A percentile compares a stretch with the other conserved stretches of the same genome.
phyloP scores from a whole-genome alignment of 2,113 vertebrate genomes.

The Cephalopterus ornatus region DNA sequence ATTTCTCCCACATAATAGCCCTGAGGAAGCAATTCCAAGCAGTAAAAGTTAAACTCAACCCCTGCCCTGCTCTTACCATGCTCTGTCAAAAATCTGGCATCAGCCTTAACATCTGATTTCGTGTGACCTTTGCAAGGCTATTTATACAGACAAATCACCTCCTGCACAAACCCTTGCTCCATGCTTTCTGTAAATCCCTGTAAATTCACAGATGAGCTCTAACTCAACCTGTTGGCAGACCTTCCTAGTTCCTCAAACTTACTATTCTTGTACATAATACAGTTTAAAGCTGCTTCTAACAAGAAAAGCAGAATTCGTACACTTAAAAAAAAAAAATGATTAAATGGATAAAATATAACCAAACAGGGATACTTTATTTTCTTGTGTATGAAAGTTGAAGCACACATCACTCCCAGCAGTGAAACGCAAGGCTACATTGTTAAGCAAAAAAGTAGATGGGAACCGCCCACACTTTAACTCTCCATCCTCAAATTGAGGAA shows the following conservation, averaged over 20 bases:
- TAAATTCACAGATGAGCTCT: not conserved
- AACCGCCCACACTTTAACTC: not conserved
- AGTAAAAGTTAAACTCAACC: not conserved
- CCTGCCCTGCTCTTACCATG: not conserved
- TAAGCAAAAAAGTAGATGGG: not conserved
- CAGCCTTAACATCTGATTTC: not conserved
- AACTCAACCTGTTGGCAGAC: not conserved
- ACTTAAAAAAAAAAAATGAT: not conserved
- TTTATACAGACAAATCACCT: not conserved
- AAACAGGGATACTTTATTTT: not conserved
- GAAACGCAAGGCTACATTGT: not conserved
- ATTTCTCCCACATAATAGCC: not conserved
- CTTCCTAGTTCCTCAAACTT: not conserved
- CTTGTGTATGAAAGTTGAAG: not conserved
- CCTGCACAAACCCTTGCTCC: not conserved
- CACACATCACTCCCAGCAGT: not conserved
- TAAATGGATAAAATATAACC: not conserved
- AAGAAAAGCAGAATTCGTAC: not conserved
- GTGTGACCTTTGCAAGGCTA: conserved; percentile 1
- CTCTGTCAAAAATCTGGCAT: not conserved
- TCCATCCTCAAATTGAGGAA: not conserved
- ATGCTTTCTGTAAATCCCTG: not conserved
- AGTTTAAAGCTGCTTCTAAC: not conserved
- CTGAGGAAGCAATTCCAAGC: not conserved
- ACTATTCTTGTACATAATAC: not conserved